Percentiles rank a stretch among this genome's conserved stretches.
Conservation (phyloP, 1,140 invertebrate species). For the Rhagoletis pomonella region DNA sequence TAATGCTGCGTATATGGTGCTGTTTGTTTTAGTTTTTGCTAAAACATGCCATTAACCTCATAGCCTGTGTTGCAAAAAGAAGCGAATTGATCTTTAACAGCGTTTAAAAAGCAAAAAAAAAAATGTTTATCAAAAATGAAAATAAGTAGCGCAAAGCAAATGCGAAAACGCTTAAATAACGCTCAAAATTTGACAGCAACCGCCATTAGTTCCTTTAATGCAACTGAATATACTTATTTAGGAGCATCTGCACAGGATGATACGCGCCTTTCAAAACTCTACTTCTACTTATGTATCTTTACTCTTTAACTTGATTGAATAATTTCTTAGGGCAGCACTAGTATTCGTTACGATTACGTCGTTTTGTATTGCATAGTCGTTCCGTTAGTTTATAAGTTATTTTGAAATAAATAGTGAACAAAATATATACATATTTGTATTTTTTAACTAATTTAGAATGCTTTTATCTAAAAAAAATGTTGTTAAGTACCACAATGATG, state of each 20-base stretch:
- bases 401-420: not conserved
- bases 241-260: conserved; percentile 34
- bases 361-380: conserved; percentile 35
- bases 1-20: not conserved
- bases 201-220: conserved; percentile 25
- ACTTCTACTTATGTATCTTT: not conserved
- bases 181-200: conserved; percentile 3
- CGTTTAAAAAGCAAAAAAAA: no score
- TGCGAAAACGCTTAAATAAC: not conserved
- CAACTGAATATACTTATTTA: conserved; percentile 15
- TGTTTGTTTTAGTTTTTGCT: conserved; percentile 18
- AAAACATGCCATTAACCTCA: conserved; percentile 15
- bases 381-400: not conserved
- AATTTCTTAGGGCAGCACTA: conserved; percentile 26
- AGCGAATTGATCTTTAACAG: not conserved
- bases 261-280: conserved; percentile 22
- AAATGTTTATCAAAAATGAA: not conserved
- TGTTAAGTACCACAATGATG: no score
- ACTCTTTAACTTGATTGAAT: conserved; percentile 12
- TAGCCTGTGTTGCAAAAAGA: not conserved
- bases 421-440: not conserved
- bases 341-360: not conserved
- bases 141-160: not conserved
- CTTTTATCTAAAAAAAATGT: not conserved
- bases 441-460: not conserved